Base-by-base conservation (phyloP, 2,888 invertebrate genomes). In the Chelonus formosanus region DNA sequence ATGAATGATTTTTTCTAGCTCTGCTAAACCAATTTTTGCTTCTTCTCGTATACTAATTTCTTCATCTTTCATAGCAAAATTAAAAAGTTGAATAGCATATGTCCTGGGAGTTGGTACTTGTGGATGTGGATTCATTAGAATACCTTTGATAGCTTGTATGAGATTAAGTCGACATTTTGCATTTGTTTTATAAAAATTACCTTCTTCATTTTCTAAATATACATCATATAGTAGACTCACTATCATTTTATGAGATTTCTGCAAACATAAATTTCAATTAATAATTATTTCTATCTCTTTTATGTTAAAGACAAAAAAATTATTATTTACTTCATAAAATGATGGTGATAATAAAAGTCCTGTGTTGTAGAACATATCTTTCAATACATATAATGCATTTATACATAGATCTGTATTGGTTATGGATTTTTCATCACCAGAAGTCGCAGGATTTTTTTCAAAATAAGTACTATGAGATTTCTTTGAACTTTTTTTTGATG, bases 1-100 rank as follows among this genome's bases (percentile, higher is more conserved):
- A 73, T 83, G 79, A 5, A 76, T 65, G 36, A 80, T 76, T 74
- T 79, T 81, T 63, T 81, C 79, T 4, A 81, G 55, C 65, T 79
- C 77, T 0, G 76, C 70, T 40, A 78, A 66, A 5, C 73, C 73
- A 4, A 75, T 48, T 60, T 73, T 78, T 3, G 80, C 80, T 70
- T 81, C 80, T 58, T 75, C 67, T 31, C 68, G 63, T 45, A 83
- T 73, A 6, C 63, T 54, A 3, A 67, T 34, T 68, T 78, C 67
- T 7, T n/a, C 35, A 65, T 84, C 83, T 20, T 71, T 70, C 48
- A 75, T 50, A 43, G 80, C 81, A 71, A 78, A 68, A 10, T 75
- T 73, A 50, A 78, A 81, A 67, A 83, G 75, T 70, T 80, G 73
- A 32, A 81, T 67, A n/a, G 74, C 76, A 69, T 80, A 76, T 56